Conservation (phyloP, 2,888 invertebrate genomes). For the Girardia tigrina region DNA sequence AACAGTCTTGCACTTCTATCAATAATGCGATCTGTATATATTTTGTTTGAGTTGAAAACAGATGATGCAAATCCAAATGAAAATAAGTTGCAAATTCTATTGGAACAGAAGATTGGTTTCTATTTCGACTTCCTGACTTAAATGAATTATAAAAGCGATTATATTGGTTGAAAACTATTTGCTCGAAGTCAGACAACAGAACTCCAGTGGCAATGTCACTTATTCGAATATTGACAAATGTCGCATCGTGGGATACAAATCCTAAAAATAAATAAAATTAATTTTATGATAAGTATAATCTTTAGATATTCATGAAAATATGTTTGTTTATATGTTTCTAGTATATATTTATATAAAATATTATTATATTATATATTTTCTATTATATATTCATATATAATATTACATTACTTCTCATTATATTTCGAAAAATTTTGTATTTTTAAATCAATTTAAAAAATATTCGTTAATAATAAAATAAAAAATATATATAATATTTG, state of each 20-base stretch:
- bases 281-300: no score
- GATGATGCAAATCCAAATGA: neutral
- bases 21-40: neutral
- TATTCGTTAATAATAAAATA: no score
- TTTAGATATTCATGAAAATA: no score
- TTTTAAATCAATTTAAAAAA: no score
- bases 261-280: neutral
- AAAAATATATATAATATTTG: no score
- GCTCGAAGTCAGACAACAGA: neutral
- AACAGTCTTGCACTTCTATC: neutral
- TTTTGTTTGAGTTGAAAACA: neutral
- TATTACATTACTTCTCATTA: no score
- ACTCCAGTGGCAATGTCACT: neutral
- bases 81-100: constrained; percentile 2
- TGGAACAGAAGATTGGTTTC: neutral
- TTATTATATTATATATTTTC: no score
- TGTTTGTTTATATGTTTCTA: no score
- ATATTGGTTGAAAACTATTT: neutral
- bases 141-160: neutral
- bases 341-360: no score
- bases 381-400: no score
- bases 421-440: no score
- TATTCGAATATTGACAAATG: constrained; percentile 9
- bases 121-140: neutral
- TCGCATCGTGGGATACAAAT: neutral